Evolutionary conservation across 2,797 vertebrate species (phyloP), one percentile per base, ranked within the genome.

Genomic region (Natrix natrix): DNA sequence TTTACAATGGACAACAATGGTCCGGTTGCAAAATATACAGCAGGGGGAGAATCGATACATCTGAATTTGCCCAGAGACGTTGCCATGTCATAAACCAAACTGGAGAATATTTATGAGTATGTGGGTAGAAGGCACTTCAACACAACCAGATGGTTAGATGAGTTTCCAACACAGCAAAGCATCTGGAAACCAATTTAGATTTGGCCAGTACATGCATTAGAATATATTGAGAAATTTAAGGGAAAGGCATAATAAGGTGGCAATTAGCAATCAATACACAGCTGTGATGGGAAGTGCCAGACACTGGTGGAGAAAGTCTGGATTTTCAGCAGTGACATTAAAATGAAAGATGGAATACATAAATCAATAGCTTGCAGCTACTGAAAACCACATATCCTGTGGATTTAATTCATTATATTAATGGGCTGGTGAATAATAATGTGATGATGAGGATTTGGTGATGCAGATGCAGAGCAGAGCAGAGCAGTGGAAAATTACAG

Each of bases 21-120:
- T 89, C 96, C 93, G 0, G 96, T 92, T 6, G 97, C 96, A 3
- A 95, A 96, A 66, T 97, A 96, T 56, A 95, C 83, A 20, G 78
- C 96, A 0, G 96, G 96, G 59, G 94, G 95, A 11, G 95, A 97
- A 57, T 95, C 94, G 0, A 95, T 97, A 87, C 97, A 96, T 93
- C 97, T 97, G 95, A 97, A 98, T 95, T 94, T 98, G 94, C 98
- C 98, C 93, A 96, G 96, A 92, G 98, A 98, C 88, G 56, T 95
- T 88, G 90, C 94, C 0, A 90, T 96, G 26, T 97, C 96, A 93
- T 98, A 97, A 95, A 90, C 52, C 91, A 1, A 8, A 56, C 89
- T 93, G 93, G 56, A 93, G 48, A 94, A 93, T n/a, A 92, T 93
- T 90, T 78, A 87, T 86, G 92, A 94, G 86, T 92, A 95, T 93